Conservation (phyloP, 2,888 invertebrate genomes). For the Tortricodes alternella region DNA sequence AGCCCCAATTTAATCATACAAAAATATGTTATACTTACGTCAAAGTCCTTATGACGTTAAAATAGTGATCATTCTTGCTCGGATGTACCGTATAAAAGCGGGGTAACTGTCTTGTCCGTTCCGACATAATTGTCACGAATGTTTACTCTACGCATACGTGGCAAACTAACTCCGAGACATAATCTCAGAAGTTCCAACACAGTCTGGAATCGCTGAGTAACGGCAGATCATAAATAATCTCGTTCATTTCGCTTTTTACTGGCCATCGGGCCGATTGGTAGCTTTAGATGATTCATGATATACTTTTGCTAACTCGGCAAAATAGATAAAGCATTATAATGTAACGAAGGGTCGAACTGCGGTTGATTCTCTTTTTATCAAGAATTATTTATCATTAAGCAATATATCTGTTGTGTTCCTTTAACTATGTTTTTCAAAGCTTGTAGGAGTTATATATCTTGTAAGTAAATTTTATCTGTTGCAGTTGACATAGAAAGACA, state of each 20-base stretch:
- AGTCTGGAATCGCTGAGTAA: constrained; percentile 39
- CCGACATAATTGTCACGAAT: constrained; percentile 29
- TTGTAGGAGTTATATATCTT: too few species aligned
- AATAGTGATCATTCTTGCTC: too few species aligned
- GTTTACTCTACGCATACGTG: constrained; percentile 28
- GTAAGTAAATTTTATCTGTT: too few species aligned
- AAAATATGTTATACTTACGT: too few species aligned
- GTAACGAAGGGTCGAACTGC: background rate
- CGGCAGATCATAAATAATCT: constrained; percentile 41
- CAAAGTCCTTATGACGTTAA: too few species aligned
- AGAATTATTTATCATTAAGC: too few species aligned
- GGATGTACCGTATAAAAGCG: too few species aligned
- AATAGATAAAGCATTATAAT: constrained; percentile 16
- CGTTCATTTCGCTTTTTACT: constrained; percentile 36
- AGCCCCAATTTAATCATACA: constrained; percentile 17
- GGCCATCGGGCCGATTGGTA: constrained; percentile 26
- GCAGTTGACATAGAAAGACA: too few species aligned
- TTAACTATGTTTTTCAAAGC: too few species aligned
- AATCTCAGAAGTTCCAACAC: constrained; percentile 46
- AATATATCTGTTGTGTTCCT: too few species aligned
- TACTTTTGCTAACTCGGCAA: constrained; percentile 24
- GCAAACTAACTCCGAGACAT: constrained; percentile 36
- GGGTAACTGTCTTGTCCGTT: too few species aligned
- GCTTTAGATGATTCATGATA: constrained; percentile 28
- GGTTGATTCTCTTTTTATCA: background rate